Conservation (phyloP, 1,140 invertebrate species). For the Drosophila carrolli region DNA sequence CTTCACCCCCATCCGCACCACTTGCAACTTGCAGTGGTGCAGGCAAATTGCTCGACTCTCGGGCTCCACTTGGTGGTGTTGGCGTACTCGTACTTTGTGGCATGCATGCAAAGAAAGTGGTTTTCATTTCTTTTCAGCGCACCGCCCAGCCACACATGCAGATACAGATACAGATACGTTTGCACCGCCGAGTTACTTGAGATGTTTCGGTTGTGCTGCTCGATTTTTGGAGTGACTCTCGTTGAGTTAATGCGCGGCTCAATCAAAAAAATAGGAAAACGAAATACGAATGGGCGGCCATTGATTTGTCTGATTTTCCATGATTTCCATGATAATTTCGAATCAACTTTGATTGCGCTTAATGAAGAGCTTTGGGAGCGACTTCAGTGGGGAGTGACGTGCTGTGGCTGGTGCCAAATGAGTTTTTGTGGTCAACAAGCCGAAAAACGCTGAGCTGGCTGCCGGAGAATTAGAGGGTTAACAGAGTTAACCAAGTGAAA, state of each 20-base stretch:
- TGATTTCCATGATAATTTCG: slow-evolving; percentile 48
- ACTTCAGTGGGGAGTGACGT: not conserved
- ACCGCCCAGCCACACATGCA: slow-evolving; percentile 61
- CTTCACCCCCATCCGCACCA: not conserved
- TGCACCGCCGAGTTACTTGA: slow-evolving; percentile 24
- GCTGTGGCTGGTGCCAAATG: slow-evolving; percentile 47
- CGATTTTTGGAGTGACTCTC: slow-evolving; percentile 43
- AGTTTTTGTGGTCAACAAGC: slow-evolving; percentile 58
- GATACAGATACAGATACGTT: slow-evolving; percentile 3
- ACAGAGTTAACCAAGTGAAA: slow-evolving; percentile 28
- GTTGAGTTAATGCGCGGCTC: slow-evolving; percentile 51
- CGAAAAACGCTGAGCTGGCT: slow-evolving; percentile 20
- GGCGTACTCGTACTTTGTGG: slow-evolving; percentile 77
- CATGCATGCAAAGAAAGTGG: slow-evolving; percentile 84
- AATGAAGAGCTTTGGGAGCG: slow-evolving; percentile 34
- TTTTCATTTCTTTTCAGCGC: slow-evolving; percentile 81
- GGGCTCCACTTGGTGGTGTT: slow-evolving; percentile 62
- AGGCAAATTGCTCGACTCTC: slow-evolving; percentile 74
- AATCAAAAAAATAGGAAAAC: slow-evolving; percentile 50
- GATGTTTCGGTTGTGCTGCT: slow-evolving; percentile 31
- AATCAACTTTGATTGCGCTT: slow-evolving; percentile 52
- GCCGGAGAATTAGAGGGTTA: slow-evolving; percentile 3
- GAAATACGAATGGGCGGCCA: slow-evolving; percentile 37
- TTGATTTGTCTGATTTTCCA: slow-evolving; percentile 74
- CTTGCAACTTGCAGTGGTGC: slow-evolving; percentile 35